Conservation (phyloP, 1,140 invertebrate species). For the Palaemon carinicauda region DNA sequence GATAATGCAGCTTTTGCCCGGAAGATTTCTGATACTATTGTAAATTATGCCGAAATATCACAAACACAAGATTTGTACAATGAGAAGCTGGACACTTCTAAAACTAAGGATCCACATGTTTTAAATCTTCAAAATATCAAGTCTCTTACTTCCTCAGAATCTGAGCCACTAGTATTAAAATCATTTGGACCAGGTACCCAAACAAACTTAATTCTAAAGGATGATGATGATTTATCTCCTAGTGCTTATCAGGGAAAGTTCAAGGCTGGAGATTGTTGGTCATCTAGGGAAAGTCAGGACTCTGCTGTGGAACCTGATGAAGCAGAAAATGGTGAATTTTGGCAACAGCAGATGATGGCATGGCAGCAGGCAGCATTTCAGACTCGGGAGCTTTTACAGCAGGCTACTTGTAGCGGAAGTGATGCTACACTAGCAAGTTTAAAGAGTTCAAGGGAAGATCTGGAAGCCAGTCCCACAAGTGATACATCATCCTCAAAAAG, state of each 20-base stretch:
- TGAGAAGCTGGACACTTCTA: not conserved
- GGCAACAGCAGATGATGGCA: constrained; percentile 47
- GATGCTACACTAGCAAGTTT: not conserved
- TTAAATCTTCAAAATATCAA: not conserved
- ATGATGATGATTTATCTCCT: constrained; percentile 31
- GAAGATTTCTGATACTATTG: not conserved
- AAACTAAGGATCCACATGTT: not conserved
- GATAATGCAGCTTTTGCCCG: not conserved
- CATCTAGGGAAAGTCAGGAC: constrained; percentile 15
- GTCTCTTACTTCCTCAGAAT: not conserved
- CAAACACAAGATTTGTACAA: too few relatives aligned
- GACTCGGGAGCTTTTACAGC: constrained; percentile 41
- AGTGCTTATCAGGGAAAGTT: constrained; percentile 20
- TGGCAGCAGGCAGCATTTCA: constrained; percentile 46
- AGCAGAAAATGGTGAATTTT: constrained; percentile 46
- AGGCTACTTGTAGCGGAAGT: constrained; percentile 11
- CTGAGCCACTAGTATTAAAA: not conserved
- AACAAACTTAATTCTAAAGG: not conserved
- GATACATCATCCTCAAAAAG: constrained; percentile 36
- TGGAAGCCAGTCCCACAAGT: constrained; percentile 27
- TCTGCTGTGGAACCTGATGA: constrained; percentile 7
- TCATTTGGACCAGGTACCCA: not conserved
- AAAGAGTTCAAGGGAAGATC: not conserved
- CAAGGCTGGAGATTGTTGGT: not conserved
- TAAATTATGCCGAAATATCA: too few relatives aligned